A percentile compares a stretch with the other conserved stretches of the same genome.
Evolutionary conservation across 2,888 invertebrate genomes (phyloP).

Genomic region (Keiferia lycopersicella): DNA sequence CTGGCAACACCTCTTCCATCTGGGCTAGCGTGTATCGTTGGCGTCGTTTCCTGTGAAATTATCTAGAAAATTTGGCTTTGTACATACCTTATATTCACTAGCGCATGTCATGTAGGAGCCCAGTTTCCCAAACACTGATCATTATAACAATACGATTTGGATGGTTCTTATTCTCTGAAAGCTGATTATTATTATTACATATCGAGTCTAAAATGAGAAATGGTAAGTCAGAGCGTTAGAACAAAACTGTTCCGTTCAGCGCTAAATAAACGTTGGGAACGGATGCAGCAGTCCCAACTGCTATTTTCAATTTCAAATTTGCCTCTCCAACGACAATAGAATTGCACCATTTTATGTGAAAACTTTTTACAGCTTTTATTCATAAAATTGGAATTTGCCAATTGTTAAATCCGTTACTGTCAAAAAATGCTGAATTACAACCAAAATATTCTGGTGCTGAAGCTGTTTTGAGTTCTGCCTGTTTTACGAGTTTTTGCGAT

Average conservation of each 20-base stretch:
- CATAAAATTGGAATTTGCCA: constrained; percentile 51
- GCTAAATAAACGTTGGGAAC: constrained; percentile 24
- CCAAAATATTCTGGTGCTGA: neutral
- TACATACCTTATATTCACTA: too few relatives aligned
- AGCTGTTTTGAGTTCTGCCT: neutral
- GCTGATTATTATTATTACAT: neutral
- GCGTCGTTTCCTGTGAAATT: too few relatives aligned
- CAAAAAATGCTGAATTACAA: constrained; percentile 12
- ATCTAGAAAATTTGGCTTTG: too few relatives aligned
- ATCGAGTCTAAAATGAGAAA: constrained; percentile 8
- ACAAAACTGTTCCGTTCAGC: constrained; percentile 44
- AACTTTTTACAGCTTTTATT: constrained; percentile 56
- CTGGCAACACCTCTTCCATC: too few relatives aligned
- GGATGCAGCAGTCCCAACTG: constrained; percentile 53
- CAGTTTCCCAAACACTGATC: too few relatives aligned
- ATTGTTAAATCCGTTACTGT: constrained; percentile 36
- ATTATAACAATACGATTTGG: too few relatives aligned
- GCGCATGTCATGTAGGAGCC: too few relatives aligned
- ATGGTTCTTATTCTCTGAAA: neutral
- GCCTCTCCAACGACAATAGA: constrained; percentile 63
- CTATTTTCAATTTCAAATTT: constrained; percentile 76
- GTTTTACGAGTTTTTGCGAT: constrained; percentile 8
- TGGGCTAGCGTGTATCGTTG: too few relatives aligned
- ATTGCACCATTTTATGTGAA: constrained; percentile 62
- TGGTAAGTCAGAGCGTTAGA: neutral